Conservation (phyloP, 2,113 vertebrate genomes). For the Pelvicachromis taeniatus region DNA sequence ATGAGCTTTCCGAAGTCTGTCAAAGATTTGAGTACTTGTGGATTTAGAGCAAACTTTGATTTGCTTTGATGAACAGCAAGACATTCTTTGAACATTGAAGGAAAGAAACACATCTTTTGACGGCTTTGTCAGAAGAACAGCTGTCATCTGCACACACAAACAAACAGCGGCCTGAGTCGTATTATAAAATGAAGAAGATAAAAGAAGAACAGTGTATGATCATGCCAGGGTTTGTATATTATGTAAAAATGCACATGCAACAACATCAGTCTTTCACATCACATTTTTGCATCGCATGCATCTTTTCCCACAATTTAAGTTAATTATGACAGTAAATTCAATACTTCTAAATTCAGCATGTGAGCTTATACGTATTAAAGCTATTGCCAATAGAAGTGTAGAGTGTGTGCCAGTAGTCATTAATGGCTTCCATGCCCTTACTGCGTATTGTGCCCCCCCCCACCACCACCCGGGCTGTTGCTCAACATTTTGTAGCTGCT, state of each 20-base stretch:
- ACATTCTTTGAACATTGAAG: neutral
- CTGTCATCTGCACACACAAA: neutral
- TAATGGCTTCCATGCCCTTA: neutral
- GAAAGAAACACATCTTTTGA: neutral
- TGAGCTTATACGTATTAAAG: neutral
- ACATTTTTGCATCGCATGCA: neutral
- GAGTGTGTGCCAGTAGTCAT: neutral
- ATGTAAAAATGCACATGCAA: neutral
- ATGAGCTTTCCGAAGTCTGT: neutral
- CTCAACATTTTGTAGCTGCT: constrained; percentile 54
- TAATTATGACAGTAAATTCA: neutral
- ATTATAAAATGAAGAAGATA: neutral
- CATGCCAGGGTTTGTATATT: neutral
- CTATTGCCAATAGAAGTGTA: neutral
- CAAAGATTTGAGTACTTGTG: neutral
- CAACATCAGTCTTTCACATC: neutral
- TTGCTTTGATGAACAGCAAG: neutral
- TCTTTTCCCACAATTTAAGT: neutral
- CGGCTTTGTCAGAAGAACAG: neutral
- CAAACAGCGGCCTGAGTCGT: neutral
- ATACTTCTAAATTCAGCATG: neutral
- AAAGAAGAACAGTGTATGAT: neutral
- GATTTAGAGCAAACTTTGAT: neutral
- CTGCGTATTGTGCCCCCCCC: neutral
- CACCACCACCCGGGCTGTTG: neutral